Evolutionary conservation across 1,140 invertebrate genomes (phyloP).

Genomic region (Onthophagus taurus): DNA sequence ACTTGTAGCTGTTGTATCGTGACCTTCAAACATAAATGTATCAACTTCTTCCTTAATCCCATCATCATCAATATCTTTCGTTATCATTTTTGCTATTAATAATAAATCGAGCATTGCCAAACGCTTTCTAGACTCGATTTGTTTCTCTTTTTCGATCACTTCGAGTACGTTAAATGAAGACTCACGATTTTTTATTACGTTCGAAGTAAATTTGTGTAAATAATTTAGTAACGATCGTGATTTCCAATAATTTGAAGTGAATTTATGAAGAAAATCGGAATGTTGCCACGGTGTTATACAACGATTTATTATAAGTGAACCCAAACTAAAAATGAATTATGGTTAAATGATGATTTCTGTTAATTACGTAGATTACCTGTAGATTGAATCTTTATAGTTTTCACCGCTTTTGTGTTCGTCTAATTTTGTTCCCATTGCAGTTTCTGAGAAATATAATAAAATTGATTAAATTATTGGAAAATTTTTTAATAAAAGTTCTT

Average conservation of each 20-base stretch:
- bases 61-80: conserved; percentile 45
- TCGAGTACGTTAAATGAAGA: not conserved
- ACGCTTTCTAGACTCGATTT: conserved; percentile 36
- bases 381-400: too few species aligned
- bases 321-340: too few species aligned
- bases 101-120: conserved; percentile 69
- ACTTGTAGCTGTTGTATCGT: conserved; percentile 58
- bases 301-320: not conserved
- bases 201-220: not conserved
- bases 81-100: conserved; percentile 49
- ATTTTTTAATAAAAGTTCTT: too few species aligned
- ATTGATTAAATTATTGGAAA: not conserved
- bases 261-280: too few species aligned
- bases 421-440: conserved; percentile 51
- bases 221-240: not conserved
- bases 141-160: not conserved
- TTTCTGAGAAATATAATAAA: not conserved
- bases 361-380: too few species aligned
- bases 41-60: conserved; percentile 63
- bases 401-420: not conserved
- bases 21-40: conserved; percentile 71
- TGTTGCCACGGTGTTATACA: not conserved
- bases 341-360: too few species aligned
- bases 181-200: not conserved
- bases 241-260: too few species aligned